Evolutionary conservation across 2,888 invertebrate species (phyloP).

Genomic region (Drosophila trichaetosa): DNA sequence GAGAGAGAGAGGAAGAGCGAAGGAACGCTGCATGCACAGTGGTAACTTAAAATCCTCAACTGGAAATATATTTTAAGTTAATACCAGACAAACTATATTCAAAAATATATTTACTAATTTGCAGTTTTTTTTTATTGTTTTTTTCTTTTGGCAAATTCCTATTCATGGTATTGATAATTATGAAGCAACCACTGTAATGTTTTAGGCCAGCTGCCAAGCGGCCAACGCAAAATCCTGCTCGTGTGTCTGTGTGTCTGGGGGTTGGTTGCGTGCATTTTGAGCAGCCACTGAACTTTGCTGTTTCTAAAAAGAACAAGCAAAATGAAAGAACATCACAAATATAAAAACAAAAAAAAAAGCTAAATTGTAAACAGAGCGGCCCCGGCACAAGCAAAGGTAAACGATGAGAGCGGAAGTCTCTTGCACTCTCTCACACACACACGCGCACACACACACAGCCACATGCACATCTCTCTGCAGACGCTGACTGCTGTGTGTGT

Average conservation of each 20-base stretch:
- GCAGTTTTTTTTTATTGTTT: background rate
- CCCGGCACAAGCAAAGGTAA: conserved; percentile 52
- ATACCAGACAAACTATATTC: background rate
- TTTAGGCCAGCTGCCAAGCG: conserved; percentile 60
- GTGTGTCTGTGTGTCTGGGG: conserved; percentile 33
- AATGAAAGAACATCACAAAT: conserved; percentile 37
- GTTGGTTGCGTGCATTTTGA: conserved; percentile 62
- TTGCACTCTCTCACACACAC: conserved; percentile 33
- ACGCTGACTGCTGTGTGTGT: conserved; percentile 16
- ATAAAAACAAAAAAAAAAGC: conserved; percentile 19
- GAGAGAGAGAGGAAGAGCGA: background rate
- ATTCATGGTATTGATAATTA: background rate
- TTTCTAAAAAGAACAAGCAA: conserved; percentile 38
- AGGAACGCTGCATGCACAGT: conserved; percentile 19
- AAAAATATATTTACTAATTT: background rate
- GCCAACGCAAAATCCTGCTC: conserved; percentile 9
- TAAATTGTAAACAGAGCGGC: conserved; percentile 74
- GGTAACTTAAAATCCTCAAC: background rate
- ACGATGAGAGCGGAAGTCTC: conserved; percentile 56
- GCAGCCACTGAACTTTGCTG: conserved; percentile 66
- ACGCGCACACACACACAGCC: background rate
- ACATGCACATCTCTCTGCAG: conserved; percentile 4
- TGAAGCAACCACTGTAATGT: conserved; percentile 32
- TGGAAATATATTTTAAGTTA: background rate
- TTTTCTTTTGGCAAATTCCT: background rate